phyloP scores from a whole-genome alignment of 2,888 invertebrate species.

The Drosophila robusta region DNA sequence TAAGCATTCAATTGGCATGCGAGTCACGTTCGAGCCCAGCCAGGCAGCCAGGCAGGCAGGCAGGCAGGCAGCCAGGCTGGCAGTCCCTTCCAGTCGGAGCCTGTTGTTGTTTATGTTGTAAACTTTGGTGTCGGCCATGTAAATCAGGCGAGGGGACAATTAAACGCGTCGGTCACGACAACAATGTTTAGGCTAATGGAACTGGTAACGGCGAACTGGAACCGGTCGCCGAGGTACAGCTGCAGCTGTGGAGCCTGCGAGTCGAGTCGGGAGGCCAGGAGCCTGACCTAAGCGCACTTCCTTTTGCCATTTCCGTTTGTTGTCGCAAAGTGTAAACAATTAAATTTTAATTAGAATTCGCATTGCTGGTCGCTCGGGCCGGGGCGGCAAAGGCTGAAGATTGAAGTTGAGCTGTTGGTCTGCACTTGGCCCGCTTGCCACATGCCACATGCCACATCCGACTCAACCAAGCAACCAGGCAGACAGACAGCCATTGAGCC shows the following conservation, averaged over 20 bases:
- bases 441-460: constrained; percentile 15
- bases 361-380: constrained; percentile 61
- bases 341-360: constrained; percentile 79
- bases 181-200: constrained; percentile 70
- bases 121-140: constrained; percentile 61
- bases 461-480: constrained; percentile 22
- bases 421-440: too few relatives aligned
- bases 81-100: too few relatives aligned
- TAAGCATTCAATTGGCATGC: constrained; percentile 74
- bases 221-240: constrained; percentile 14
- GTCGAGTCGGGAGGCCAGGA: too few relatives aligned
- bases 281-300: constrained; percentile 19
- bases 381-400: constrained; percentile 20
- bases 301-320: constrained; percentile 61
- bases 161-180: constrained; percentile 71
- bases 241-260: constrained; percentile 3
- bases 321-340: constrained; percentile 77
- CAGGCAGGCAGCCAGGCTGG: neutral
- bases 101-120: constrained; percentile 51
- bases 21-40: constrained; percentile 62
- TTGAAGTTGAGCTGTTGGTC: constrained; percentile 23
- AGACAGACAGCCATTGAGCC: constrained; percentile 18
- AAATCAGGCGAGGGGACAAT: constrained; percentile 69
- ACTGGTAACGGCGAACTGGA: constrained; percentile 37
- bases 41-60: neutral